phyloP scores from a whole-genome alignment of 2,113 vertebrate genomes.

The Halcyon senegalensis region DNA sequence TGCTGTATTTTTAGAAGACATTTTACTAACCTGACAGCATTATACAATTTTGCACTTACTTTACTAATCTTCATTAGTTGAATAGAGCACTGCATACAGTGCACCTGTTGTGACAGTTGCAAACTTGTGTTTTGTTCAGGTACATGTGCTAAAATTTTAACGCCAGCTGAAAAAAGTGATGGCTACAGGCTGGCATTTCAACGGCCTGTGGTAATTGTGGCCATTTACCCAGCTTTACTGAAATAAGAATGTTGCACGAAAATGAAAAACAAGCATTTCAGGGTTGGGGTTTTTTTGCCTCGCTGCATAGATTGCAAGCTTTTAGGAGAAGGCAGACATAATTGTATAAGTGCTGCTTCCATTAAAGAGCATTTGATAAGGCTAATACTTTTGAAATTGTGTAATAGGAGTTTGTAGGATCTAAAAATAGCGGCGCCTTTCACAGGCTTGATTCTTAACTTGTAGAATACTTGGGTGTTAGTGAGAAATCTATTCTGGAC shows the following conservation, averaged over 20 bases:
- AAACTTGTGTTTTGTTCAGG: slow-evolving; percentile 27
- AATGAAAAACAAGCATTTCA: slow-evolving; percentile 24
- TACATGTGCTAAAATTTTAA: slow-evolving; percentile 32
- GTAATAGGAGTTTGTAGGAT: slow-evolving; percentile 11
- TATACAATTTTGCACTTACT: slow-evolving; percentile 11
- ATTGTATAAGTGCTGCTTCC: slow-evolving; percentile 51
- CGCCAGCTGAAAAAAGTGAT: background rate
- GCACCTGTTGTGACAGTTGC: slow-evolving; percentile 25
- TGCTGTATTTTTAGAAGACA: background rate
- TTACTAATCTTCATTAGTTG: slow-evolving; percentile 52
- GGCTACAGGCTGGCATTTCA: background rate
- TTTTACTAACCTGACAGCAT: slow-evolving; percentile 15
- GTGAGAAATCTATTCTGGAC: background rate
- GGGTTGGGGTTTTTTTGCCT: background rate
- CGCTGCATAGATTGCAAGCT: background rate
- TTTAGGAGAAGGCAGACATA: slow-evolving; percentile 35
- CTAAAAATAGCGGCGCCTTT: background rate
- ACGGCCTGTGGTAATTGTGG: slow-evolving; percentile 4
- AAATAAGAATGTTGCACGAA: background rate
- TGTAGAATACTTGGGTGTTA: background rate
- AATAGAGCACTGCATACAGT: background rate
- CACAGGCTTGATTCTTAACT: background rate
- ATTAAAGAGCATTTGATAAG: slow-evolving; percentile 63
- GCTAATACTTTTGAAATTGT: slow-evolving; percentile 40
- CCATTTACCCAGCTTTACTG: slow-evolving; percentile 4